These are phyloP conservation scores for Mycalesis mineus DNA, from an alignment of 2,888 invertebrate genomes.

Conservation along the genomic window DNA sequence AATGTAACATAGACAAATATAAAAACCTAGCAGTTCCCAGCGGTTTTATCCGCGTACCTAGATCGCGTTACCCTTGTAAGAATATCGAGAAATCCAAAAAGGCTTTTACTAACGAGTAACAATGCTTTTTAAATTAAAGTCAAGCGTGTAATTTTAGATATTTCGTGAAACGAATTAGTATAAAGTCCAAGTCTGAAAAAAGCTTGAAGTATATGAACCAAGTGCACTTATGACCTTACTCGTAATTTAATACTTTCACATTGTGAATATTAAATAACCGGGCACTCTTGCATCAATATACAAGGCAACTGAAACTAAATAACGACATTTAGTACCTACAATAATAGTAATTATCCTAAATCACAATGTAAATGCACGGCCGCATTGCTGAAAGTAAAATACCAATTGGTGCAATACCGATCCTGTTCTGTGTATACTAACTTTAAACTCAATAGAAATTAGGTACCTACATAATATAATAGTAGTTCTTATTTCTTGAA, in stretches of 20 bases:
- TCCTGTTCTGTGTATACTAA: conserved; percentile 9
- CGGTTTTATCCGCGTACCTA: too few relatives aligned
- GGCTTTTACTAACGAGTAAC: too few relatives aligned
- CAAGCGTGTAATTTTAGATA: too few relatives aligned
- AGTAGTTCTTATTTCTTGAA: too few relatives aligned
- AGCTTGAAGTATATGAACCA: neutral
- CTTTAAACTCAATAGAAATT: too few relatives aligned
- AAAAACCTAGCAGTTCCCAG: too few relatives aligned
- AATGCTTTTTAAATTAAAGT: too few relatives aligned
- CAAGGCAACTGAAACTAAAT: neutral
- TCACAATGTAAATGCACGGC: conserved; percentile 16
- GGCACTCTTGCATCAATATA: neutral
- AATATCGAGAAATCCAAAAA: too few relatives aligned
- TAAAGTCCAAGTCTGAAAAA: too few relatives aligned
- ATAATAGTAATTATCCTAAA: conserved; percentile 16
- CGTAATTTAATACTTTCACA: neutral
- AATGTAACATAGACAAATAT: too few relatives aligned
- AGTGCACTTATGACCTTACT: neutral
- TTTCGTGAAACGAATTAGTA: too few relatives aligned
- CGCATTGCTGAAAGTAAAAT: conserved; percentile 21
- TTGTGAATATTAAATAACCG: conserved; percentile 1
- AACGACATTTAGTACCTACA: neutral
- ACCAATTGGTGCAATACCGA: conserved; percentile 15
- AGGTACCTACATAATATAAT: neutral
- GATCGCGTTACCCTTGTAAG: too few relatives aligned